Evolutionary conservation across 1,140 invertebrate species (phyloP).

Genomic region (Pomacea maculata): DNA sequence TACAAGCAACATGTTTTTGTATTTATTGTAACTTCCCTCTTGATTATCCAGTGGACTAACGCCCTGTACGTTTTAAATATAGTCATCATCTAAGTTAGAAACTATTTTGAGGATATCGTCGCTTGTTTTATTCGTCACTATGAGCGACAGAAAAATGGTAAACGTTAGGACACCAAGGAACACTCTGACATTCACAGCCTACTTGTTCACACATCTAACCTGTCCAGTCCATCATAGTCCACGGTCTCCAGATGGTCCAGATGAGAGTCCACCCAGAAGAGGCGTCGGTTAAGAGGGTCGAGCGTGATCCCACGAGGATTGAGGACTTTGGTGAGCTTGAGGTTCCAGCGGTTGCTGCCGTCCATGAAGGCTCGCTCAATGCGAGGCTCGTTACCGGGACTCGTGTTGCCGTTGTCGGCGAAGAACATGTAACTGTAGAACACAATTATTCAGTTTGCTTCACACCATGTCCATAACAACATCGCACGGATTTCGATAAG

Average conservation of each 20-base stretch:
- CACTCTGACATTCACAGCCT: no score
- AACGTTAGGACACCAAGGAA: no score
- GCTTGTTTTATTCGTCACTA: no score
- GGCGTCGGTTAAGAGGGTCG: constrained; percentile 84
- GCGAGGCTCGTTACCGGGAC: constrained; percentile 70
- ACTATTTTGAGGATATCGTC: no score
- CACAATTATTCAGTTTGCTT: not conserved
- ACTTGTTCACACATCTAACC: constrained; percentile 68
- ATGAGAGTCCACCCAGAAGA: constrained; percentile 98
- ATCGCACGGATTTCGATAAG: no score
- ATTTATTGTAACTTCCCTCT: no score
- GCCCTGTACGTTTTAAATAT: no score
- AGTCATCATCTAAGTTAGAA: no score
- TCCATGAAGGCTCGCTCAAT: constrained; percentile 97
- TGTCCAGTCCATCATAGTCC: constrained; percentile 90
- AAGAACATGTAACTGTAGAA: constrained; percentile 82
- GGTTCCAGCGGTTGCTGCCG: constrained; percentile 83
- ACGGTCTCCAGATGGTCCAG: constrained; percentile 98
- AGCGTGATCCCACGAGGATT: constrained; percentile 96
- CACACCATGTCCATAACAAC: not conserved
- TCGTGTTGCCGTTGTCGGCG: constrained; percentile 88
- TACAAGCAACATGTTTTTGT: no score
- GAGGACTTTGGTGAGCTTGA: constrained; percentile 95
- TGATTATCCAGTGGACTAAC: no score
- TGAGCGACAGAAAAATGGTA: no score